These are phyloP conservation scores for Drosophila incognita DNA, from an alignment of 2,888 invertebrate genomes.

Conservation along the genomic window DNA sequence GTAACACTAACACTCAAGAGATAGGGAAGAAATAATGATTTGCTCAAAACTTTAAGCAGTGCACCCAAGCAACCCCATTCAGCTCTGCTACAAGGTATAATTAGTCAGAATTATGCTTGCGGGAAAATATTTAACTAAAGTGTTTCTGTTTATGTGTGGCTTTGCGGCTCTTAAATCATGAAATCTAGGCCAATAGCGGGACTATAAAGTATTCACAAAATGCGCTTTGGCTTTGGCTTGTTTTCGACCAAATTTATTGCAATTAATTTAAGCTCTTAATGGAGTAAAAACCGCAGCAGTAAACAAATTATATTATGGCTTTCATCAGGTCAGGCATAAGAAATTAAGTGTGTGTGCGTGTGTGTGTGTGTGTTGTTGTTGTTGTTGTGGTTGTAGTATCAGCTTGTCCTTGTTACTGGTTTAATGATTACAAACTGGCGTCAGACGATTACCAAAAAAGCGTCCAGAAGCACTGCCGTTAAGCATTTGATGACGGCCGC, in stretches of 20 bases:
- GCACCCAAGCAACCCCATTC: not conserved
- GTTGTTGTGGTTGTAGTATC: conserved; percentile 5
- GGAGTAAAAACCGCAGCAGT: conserved; percentile 65
- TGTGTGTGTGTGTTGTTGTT: conserved; percentile 1
- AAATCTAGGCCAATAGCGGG: conserved; percentile 42
- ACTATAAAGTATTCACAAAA: conserved; percentile 35
- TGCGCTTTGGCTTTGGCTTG: conserved; percentile 14
- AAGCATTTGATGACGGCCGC: conserved; percentile 56
- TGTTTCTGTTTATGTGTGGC: conserved; percentile 43
- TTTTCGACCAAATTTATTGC: conserved; percentile 62
- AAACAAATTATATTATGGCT: conserved; percentile 77
- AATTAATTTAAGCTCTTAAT: conserved; percentile 75
- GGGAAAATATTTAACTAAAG: conserved; percentile 37
- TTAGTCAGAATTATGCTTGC: conserved; percentile 34
- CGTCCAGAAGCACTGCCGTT: conserved; percentile 51
- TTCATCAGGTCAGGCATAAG: conserved; percentile 26
- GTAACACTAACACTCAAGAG: no score
- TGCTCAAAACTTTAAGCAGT: no score
- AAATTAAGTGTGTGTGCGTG: conserved; percentile 7
- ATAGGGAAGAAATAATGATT: not conserved
- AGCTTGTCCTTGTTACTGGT: conserved; percentile 23
- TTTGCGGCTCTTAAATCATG: conserved; percentile 66
- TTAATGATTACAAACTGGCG: conserved; percentile 69
- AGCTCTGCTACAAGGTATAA: conserved; percentile 22
- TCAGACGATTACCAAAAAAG: conserved; percentile 49